These are phyloP conservation scores for Agapostemon virescens DNA, from an alignment of 2,888 invertebrate species.

Conservation along the genomic window DNA sequence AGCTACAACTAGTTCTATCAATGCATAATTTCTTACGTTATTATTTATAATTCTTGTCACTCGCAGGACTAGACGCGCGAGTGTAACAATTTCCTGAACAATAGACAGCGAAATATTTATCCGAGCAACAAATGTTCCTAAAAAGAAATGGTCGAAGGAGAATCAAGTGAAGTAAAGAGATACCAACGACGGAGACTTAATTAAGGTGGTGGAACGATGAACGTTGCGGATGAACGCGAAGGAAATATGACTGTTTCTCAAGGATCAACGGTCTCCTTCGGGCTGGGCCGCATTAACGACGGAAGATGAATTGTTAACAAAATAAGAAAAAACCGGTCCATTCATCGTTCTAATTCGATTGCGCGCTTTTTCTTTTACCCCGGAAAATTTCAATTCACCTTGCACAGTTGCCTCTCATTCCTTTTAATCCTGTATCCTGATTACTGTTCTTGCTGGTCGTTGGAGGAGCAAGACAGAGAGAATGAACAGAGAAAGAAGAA, in stretches of 20 bases:
- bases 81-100: not conserved
- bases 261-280: not conserved
- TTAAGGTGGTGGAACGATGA: not conserved
- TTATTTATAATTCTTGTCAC: no score
- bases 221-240: not conserved
- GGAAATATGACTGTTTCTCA: not conserved
- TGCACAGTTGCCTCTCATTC: constrained; percentile 28
- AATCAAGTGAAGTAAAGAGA: not conserved
- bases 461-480: not conserved
- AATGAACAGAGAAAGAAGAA: not conserved
- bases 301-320: constrained; percentile 7
- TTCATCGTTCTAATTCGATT: constrained; percentile 34
- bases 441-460: constrained; percentile 53
- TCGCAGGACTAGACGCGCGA: not conserved
- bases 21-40: not conserved
- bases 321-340: constrained; percentile 4
- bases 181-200: not conserved
- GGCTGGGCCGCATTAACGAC: not conserved
- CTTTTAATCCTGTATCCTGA: constrained; percentile 60
- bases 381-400: constrained; percentile 49
- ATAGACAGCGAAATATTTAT: not conserved
- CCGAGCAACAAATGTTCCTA: not conserved
- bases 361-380: not conserved
- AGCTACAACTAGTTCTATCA: no score
- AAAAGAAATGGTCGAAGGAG: not conserved